Base-by-base conservation (phyloP, 2,797 vertebrate species). In the Balearica regulorum region DNA sequence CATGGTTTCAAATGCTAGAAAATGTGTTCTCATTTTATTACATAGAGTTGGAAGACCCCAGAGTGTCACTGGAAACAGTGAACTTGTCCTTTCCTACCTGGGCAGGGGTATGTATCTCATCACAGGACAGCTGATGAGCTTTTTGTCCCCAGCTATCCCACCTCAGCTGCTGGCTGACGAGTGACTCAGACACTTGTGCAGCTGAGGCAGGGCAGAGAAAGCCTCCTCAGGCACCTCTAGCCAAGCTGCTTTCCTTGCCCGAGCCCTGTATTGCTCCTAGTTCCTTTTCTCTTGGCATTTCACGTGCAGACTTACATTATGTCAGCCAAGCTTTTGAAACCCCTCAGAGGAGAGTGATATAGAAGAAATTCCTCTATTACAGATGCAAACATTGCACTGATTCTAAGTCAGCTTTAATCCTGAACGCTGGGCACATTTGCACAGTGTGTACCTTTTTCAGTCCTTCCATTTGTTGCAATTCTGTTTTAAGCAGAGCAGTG, bases 401-500 rank as follows among this genome's bases (percentile, higher is more conserved):
- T 43, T 68, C 55, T 13, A 11, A 28, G 39, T 5, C 41, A 81
- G 78, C 25, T 51, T 53, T 31, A 55, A 43, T 10, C 37, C 79
- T 35, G 19, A 49, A 16, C 8, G 16, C 18, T 16, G 41, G 44
- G n/a, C 35, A 13, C 1, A 1, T 26, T 44, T 48, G 55, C 35
- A 35, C 7, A 9, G 33, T 5, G 10, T 26, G 5, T 96, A 99
- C 99, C 98, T 98, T 98, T 91, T 99, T 98, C 69, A 99, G 96
- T 53, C 99, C 99, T 94, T 99, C 98, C 44, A 99, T 98, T 97
- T 99, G 99, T 46, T 99, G 99, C 78, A 99, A 96, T 97, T 99
- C 99, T 43, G 99, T 99, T 96, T 98, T 98, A 55, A 99, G 98
- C 93, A 99, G 98, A 5, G 95, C 13, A 49, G 98, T 98, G 92